phyloP scores from a whole-genome alignment of 2,113 vertebrate genomes.

The Myrmecophaga tridactyla region DNA sequence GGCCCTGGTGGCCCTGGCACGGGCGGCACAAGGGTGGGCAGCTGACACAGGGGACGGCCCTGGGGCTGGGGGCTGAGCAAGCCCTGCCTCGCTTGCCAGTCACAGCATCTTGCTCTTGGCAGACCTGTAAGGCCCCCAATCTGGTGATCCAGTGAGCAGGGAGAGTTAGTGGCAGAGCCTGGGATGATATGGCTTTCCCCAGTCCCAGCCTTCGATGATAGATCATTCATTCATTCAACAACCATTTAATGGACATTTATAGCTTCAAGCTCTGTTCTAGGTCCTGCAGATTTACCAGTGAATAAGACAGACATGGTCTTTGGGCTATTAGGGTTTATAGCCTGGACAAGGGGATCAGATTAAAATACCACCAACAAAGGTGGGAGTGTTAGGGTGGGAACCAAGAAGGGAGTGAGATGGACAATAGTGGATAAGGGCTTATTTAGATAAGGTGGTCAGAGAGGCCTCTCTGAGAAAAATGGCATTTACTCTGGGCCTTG shows the following conservation, averaged over 20 bases:
- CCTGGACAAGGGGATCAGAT: background rate
- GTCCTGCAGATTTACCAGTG: background rate
- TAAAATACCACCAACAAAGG: background rate
- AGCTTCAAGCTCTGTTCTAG: background rate
- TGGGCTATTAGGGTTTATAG: background rate
- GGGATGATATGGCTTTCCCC: fast-evolving
- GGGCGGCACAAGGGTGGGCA: background rate
- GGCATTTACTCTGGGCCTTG: background rate
- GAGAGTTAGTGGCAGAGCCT: background rate
- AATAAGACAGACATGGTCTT: background rate
- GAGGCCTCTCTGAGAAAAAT: background rate
- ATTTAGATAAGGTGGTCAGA: background rate
- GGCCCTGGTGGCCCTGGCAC: background rate
- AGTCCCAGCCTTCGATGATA: background rate
- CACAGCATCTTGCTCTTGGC: background rate
- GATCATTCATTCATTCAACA: background rate
- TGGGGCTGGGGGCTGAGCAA: background rate
- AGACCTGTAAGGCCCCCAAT: background rate
- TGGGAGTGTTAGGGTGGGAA: background rate
- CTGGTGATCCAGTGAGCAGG: background rate
- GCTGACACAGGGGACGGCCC: background rate
- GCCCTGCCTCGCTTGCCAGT: background rate
- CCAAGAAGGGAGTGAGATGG: background rate
- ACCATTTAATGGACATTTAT: background rate
- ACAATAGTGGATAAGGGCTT: background rate